phyloP scores from a whole-genome alignment of 2,797 vertebrate genomes.

The Bufotes viridis region DNA sequence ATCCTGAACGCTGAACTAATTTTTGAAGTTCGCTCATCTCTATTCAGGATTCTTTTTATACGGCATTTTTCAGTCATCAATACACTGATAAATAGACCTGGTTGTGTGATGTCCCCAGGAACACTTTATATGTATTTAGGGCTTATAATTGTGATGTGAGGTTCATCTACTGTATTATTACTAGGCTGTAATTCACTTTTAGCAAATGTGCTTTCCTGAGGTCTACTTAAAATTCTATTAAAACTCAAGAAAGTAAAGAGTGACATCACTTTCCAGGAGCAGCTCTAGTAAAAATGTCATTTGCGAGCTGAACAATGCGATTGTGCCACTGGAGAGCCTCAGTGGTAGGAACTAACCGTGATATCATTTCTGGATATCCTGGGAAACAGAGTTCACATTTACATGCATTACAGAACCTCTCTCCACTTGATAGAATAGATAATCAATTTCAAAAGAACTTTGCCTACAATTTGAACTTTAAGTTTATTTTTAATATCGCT shows the following conservation, averaged over 20 bases:
- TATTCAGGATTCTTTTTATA: too few relatives aligned
- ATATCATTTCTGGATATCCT: constrained; percentile 27
- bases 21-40: too few relatives aligned
- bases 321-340: neutral
- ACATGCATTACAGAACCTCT: neutral
- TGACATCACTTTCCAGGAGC: constrained; percentile 38
- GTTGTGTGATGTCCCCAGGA: too few relatives aligned
- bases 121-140: neutral
- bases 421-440: neutral
- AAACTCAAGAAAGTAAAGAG: neutral
- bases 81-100: too few relatives aligned
- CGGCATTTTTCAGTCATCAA: too few relatives aligned
- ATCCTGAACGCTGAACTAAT: too few relatives aligned
- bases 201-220: neutral
- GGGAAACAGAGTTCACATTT: neutral
- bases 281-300: constrained; percentile 31
- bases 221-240: neutral
- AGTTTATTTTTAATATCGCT: too few relatives aligned
- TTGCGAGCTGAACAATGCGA: neutral
- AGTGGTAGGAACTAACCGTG: constrained; percentile 7
- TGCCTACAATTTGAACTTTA: too few relatives aligned
- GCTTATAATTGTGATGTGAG: neutral
- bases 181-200: neutral
- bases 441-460: neutral
- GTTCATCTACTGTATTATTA: neutral